Percentiles rank a stretch among this genome's conserved stretches.
phyloP scores from a whole-genome alignment of 1,140 invertebrate species.

The Drosophila carrolli region DNA sequence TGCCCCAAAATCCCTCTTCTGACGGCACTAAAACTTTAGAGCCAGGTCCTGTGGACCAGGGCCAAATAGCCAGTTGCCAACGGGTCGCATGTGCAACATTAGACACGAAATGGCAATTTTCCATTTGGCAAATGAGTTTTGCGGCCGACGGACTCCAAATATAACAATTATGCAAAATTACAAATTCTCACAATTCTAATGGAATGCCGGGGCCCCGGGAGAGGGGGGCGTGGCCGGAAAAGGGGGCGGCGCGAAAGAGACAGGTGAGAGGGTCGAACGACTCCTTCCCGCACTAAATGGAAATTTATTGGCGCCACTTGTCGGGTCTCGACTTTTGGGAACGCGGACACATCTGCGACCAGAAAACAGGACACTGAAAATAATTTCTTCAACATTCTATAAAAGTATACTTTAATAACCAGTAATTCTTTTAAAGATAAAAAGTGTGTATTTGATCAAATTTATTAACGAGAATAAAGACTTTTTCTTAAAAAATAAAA shows the following conservation, averaged over 20 bases:
- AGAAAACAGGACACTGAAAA: conserved; percentile 10
- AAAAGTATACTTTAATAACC: too few relatives aligned
- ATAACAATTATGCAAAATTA: conserved; percentile 84
- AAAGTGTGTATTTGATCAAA: too few relatives aligned
- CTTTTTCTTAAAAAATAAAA: too few relatives aligned
- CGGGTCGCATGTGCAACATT: conserved; percentile 75
- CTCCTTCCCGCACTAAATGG: conserved; percentile 62
- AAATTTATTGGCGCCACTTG: conserved; percentile 78
- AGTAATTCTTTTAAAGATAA: too few relatives aligned
- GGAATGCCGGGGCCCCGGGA: conserved; percentile 55
- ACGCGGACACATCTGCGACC: conserved; percentile 38
- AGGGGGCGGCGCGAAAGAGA: background rate
- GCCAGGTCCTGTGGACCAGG: conserved; percentile 10
- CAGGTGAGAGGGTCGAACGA: conserved; percentile 11
- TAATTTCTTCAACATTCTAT: background rate
- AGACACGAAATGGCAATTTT: conserved; percentile 83
- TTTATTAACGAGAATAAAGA: too few relatives aligned
- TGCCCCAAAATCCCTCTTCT: conserved; percentile 12
- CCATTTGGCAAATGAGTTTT: conserved; percentile 84
- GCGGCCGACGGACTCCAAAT: conserved; percentile 80
- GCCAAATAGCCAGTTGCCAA: background rate
- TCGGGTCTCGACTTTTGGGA: conserved; percentile 45
- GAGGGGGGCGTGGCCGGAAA: background rate
- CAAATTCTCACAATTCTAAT: conserved; percentile 84
- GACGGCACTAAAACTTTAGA: conserved; percentile 69